These are phyloP conservation scores for Lophius piscatorius DNA, from an alignment of 2,113 vertebrate genomes.

Conservation along the genomic window DNA sequence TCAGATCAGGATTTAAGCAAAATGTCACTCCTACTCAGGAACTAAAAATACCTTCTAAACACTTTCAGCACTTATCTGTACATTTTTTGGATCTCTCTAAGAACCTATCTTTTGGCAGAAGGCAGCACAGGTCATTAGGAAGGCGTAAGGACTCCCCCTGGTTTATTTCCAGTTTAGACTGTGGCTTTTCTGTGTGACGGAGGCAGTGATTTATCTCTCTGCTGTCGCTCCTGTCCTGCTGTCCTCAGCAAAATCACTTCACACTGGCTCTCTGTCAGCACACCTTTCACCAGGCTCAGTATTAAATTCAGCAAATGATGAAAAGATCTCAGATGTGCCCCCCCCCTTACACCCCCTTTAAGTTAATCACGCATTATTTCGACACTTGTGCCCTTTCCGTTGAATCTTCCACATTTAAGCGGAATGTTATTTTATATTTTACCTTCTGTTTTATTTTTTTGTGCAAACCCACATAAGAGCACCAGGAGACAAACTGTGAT, in stretches of 20 bases:
- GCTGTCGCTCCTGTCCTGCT: conserved; percentile 63
- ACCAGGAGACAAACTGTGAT: conserved; percentile 46
- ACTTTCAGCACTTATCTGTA: conserved; percentile 31
- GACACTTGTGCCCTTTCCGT: conserved; percentile 31
- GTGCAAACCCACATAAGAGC: conserved; percentile 13
- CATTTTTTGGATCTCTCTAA: conserved; percentile 20
- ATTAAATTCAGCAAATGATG: conserved; percentile 61
- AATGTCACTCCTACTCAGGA: conserved; percentile 26
- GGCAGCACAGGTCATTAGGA: conserved; percentile 55
- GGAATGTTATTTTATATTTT: conserved; percentile 13
- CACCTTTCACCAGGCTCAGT: conserved; percentile 49
- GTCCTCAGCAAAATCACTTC: conserved; percentile 69
- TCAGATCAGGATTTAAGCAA: conserved; percentile 17
- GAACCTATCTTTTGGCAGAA: conserved; percentile 40
- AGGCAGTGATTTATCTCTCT: conserved; percentile 69
- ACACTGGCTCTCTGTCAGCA: conserved; percentile 43
- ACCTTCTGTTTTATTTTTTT: background rate
- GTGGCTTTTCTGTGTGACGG: conserved; percentile 50
- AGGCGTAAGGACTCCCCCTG: conserved; percentile 63
- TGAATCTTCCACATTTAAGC: conserved; percentile 25
- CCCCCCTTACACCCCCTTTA: conserved; percentile 21
- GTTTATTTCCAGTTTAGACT: conserved; percentile 64
- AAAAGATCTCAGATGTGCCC: conserved; percentile 55
- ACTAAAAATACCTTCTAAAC: conserved; percentile 39
- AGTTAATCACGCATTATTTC: conserved; percentile 50